Evolutionary conservation across 1,140 invertebrate genomes (phyloP), one percentile per base, ranked within the genome.

Genomic region (Hestina assimilis): DNA sequence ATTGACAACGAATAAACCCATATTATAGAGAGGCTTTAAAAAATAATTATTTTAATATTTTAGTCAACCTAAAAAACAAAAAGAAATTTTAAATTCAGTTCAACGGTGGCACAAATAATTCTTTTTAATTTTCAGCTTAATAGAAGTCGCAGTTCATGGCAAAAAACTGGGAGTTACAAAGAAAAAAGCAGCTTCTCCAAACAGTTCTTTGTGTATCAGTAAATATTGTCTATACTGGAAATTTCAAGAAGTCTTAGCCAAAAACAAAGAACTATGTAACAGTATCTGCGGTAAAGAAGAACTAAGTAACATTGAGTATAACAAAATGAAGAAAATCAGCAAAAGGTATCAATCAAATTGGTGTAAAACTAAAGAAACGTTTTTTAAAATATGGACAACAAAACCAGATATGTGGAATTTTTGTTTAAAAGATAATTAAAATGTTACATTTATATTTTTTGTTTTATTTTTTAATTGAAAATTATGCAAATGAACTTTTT

Each of bases 111-210:
- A 14, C 28, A 38, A 57, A 17, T 29, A 31, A 57, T 17, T 42
- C 83, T 41, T 63, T 23, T 61, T 53, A 65, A 24, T 45, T 89
- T 89, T 65, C 55, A 95, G 93, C 31, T 59, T 89, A 21, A 79
- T 90, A 21, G 95, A 97, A 89, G 91, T 97, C 9, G 90, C 92
- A 35, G 93, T 96, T 0, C 92, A 94, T 77, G 96, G 96, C 20
- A 92, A 90, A 69, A 94, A 93, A 59, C 93, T 95, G 83, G 96
- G 96, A 2, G 85, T 92, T 8, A 96, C 95, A 1, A 96, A 94
- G 66, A 96, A 94, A 73, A 92, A 90, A 47, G 54, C 87, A 9
- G 67, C 90, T 43, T 91, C 82, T 65, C 79, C 90, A 21, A 87
- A 79, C 31, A 89, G 76, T 51, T 87, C 84, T 52, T 76, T 95